phyloP scores from a whole-genome alignment of 2,888 invertebrate genomes.

The Scaptomyza parva region DNA sequence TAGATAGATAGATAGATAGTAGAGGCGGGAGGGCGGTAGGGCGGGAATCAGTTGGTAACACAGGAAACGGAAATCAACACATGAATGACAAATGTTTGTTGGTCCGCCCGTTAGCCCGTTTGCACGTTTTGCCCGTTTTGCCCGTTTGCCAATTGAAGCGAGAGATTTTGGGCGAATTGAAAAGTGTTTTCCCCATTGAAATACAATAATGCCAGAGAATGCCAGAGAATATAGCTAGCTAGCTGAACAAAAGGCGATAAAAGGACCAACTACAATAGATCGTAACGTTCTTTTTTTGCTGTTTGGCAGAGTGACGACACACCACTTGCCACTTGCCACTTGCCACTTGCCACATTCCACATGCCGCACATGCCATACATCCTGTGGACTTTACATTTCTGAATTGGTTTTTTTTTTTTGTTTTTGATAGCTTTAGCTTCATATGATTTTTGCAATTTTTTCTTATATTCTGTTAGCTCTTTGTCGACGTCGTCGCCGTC shows the following conservation, averaged over 20 bases:
- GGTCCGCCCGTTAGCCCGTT: slow-evolving; percentile 26
- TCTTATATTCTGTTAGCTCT: slow-evolving; percentile 13
- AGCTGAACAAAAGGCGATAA: slow-evolving; percentile 55
- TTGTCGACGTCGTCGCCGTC: slow-evolving; percentile 34
- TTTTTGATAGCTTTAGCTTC: slow-evolving; percentile 11
- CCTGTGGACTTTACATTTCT: slow-evolving; percentile 41
- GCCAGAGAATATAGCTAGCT: slow-evolving; percentile 14
- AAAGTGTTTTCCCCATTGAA: slow-evolving; percentile 39
- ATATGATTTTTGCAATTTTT: slow-evolving; percentile 17
- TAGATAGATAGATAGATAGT: no score
- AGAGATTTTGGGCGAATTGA: slow-evolving; percentile 49
- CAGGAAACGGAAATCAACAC: slow-evolving; percentile 83
- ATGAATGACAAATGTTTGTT: slow-evolving; percentile 83
- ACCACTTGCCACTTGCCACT: slow-evolving; percentile 16
- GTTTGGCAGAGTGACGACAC: slow-evolving; percentile 33
- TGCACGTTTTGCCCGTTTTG: no score
- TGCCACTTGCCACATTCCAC: slow-evolving; percentile 14
- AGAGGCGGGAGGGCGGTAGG: no score
- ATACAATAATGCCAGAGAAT: slow-evolving; percentile 46
- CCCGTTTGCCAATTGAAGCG: slow-evolving; percentile 69
- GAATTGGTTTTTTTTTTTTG: background rate
- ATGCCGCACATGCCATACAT: slow-evolving; percentile 8
- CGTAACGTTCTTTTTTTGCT: slow-evolving; percentile 17
- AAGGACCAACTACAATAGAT: slow-evolving; percentile 74
- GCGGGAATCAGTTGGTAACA: background rate